phyloP scores from a whole-genome alignment of 2,113 vertebrate genomes.

The Colossoma macropomum region DNA sequence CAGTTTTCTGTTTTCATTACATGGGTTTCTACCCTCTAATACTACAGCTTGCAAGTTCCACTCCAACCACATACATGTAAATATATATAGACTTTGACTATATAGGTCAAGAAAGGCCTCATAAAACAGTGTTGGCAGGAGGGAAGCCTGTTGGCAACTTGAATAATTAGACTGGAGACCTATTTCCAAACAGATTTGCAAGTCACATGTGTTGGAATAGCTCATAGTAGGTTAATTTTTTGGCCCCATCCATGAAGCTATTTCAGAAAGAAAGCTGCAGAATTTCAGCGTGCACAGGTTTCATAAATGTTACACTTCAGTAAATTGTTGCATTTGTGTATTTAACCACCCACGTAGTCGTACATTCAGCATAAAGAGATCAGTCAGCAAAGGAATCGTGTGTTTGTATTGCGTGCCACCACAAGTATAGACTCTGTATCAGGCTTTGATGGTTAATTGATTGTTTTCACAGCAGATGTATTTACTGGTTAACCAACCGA shows the following conservation, averaged over 20 bases:
- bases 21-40: no score
- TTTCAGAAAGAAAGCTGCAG: not conserved
- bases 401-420: not conserved
- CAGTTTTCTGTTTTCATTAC: no score
- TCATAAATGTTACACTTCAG: constrained; percentile 15
- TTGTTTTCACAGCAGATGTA: constrained; percentile 40
- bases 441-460: constrained; percentile 44
- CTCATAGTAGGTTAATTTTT: not conserved
- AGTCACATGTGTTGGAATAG: constrained; percentile 23
- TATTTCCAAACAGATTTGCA: constrained; percentile 21
- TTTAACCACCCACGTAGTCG: not conserved
- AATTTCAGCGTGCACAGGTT: not conserved
- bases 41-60: no score
- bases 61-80: no score
- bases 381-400: not conserved
- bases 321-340: constrained; percentile 2
- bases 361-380: constrained; percentile 13
- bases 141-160: not conserved
- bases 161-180: constrained; percentile 29
- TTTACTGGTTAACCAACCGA: constrained; percentile 46
- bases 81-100: not conserved
- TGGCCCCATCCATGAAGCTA: not conserved
- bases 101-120: not conserved
- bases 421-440: not conserved
- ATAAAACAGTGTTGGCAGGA: not conserved